A percentile compares a stretch with the other conserved stretches of the same genome.
These are phyloP conservation scores for Strix aluco DNA, from an alignment of 2,113 vertebrate genomes.

Conservation along the genomic window DNA sequence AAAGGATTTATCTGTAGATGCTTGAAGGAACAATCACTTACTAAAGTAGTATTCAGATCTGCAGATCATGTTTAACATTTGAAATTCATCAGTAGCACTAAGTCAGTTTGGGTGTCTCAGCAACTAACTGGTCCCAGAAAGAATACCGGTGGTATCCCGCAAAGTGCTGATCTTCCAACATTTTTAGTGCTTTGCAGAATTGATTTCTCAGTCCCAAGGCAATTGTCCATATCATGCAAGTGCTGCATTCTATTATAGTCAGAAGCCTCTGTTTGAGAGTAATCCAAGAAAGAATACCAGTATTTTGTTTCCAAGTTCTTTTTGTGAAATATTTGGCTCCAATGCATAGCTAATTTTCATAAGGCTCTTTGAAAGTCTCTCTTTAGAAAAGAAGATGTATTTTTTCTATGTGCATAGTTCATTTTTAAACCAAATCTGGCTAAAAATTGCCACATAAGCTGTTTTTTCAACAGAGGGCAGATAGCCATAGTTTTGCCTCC, in stretches of 20 bases:
- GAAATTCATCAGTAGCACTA: constrained; percentile 25
- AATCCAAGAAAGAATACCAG: constrained; percentile 44
- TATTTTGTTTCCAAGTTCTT: constrained; percentile 41
- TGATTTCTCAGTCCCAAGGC: constrained; percentile 36
- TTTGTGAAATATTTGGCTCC: constrained; percentile 46
- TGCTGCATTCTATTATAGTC: constrained; percentile 23
- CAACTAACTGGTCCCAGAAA: background rate
- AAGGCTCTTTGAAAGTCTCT: constrained; percentile 39
- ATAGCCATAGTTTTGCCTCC: background rate
- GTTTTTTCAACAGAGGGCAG: background rate
- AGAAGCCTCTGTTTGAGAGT: constrained; percentile 41
- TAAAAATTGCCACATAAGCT: constrained; percentile 34
- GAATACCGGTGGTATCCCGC: background rate
- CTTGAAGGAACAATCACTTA: background rate
- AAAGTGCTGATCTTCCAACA: constrained; percentile 38
- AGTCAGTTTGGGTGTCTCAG: constrained; percentile 4
- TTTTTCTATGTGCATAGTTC: constrained; percentile 7
- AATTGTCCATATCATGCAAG: constrained; percentile 47
- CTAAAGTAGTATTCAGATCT: background rate
- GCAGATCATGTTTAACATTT: background rate
- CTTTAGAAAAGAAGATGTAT: background rate
- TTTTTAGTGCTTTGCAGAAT: constrained; percentile 19
- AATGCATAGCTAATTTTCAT: constrained; percentile 27
- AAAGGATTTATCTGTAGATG: background rate
- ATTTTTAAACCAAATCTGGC: constrained; percentile 25